Evolutionary conservation across 2,888 invertebrate species (phyloP).

Genomic region (Drepana falcataria): DNA sequence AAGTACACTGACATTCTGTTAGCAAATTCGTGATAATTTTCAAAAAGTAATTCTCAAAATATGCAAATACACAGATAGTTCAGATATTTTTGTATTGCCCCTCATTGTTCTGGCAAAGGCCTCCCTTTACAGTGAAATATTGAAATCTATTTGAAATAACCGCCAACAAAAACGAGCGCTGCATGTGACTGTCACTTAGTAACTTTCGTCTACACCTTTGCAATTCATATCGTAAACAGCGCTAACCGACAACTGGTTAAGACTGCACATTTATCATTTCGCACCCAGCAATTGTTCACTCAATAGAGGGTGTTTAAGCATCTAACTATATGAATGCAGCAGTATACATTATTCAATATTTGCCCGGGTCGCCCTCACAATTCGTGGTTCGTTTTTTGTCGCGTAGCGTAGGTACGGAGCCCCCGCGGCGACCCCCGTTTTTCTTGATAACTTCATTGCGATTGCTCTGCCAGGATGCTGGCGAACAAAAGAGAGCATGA

Average conservation of each 20-base stretch:
- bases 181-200: no score
- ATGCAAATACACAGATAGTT: no score
- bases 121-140: no score
- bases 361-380: slow-evolving; percentile 46
- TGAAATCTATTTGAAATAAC: slow-evolving; percentile 11
- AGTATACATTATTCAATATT: slow-evolving; percentile 68
- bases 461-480: slow-evolving; percentile 40
- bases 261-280: slow-evolving; percentile 56
- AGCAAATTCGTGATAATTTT: no score
- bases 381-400: slow-evolving; percentile 62
- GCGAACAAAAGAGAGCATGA: slow-evolving; percentile 39
- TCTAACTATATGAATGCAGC: slow-evolving; percentile 63
- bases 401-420: slow-evolving; percentile 10
- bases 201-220: neutral
- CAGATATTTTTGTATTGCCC: no score
- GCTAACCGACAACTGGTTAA: slow-evolving; percentile 24
- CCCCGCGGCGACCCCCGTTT: slow-evolving; percentile 50
- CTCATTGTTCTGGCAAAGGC: no score
- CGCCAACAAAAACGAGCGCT: neutral
- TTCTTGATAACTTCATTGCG: slow-evolving; percentile 75
- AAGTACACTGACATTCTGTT: no score
- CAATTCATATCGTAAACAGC: slow-evolving; percentile 17
- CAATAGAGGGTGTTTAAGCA: slow-evolving; percentile 70
- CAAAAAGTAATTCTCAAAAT: no score
- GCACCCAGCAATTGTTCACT: slow-evolving; percentile 54